These are phyloP conservation scores for Uromys caudimaculatus DNA, from an alignment of 2,797 vertebrate genomes.

Conservation along the genomic window DNA sequence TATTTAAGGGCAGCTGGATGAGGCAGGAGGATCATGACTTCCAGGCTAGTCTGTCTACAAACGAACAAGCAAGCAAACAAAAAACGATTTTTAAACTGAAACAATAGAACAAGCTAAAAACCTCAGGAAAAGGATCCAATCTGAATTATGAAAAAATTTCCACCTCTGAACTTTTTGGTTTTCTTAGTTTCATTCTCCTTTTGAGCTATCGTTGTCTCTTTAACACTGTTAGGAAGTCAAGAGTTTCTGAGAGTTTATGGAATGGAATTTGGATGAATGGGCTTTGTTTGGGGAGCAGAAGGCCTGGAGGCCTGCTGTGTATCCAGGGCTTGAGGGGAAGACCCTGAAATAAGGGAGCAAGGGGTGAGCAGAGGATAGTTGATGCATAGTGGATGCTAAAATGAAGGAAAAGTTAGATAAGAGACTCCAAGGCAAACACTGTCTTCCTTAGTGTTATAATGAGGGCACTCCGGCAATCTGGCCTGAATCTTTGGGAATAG, in stretches of 20 bases:
- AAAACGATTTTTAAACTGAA: not conserved
- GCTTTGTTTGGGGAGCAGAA: not conserved
- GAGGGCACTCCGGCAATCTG: not conserved
- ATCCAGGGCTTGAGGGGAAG: not conserved
- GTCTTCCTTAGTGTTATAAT: not conserved
- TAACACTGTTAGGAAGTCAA: not conserved
- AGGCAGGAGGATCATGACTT: not conserved
- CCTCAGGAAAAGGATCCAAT: not conserved
- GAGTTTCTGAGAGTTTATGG: not conserved
- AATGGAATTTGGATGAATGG: not conserved
- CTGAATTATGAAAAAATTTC: not conserved
- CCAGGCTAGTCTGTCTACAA: not conserved
- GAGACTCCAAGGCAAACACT: not conserved
- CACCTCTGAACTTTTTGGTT: not conserved
- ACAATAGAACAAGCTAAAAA: not conserved
- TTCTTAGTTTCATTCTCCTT: not conserved
- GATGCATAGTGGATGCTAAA: too few species aligned
- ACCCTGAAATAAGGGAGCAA: not conserved
- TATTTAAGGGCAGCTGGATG: not conserved
- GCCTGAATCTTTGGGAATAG: not conserved
- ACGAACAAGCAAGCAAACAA: not conserved
- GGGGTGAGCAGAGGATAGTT: not conserved
- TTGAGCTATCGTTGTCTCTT: not conserved
- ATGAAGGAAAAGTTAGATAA: not conserved
- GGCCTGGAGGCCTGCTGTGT: not conserved